These are phyloP conservation scores for Heterodera carotae DNA, from an alignment of 1,140 invertebrate species.

Conservation along the genomic window DNA sequence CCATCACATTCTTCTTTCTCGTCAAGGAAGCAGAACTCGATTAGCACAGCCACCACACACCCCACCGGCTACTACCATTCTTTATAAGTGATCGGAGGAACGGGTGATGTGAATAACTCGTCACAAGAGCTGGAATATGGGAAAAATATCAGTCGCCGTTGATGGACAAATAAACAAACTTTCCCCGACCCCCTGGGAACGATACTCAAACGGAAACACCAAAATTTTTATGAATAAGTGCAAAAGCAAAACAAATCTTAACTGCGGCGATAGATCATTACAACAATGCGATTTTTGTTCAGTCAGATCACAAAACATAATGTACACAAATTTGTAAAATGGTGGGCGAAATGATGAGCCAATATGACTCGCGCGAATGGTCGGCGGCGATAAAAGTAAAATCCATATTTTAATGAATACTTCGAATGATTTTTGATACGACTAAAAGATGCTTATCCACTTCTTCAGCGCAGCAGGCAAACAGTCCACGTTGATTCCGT, in stretches of 20 bases:
- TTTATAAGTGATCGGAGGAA: no score
- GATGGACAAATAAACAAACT: not conserved
- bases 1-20: not conserved
- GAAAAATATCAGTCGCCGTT: not conserved
- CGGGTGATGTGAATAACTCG: no score
- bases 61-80: slow-evolving; percentile 3
- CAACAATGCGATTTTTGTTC: not conserved
- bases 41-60: not conserved
- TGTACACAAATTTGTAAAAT: not conserved
- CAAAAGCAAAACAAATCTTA: no score
- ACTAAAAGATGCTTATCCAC: slow-evolving; percentile 28
- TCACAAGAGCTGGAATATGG: not conserved
- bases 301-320: not conserved
- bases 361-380: not conserved
- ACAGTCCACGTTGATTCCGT: slow-evolving; percentile 14
- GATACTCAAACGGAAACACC: no score
- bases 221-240: no score
- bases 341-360: not conserved
- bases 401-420: not conserved
- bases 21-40: not conserved
- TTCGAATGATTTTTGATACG: not conserved
- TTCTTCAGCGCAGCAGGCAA: slow-evolving; percentile 24
- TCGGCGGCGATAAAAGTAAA: no score
- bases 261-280: not conserved
- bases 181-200: no score